Base-by-base conservation (phyloP, 2,113 vertebrate genomes). In the Strix aluco region DNA sequence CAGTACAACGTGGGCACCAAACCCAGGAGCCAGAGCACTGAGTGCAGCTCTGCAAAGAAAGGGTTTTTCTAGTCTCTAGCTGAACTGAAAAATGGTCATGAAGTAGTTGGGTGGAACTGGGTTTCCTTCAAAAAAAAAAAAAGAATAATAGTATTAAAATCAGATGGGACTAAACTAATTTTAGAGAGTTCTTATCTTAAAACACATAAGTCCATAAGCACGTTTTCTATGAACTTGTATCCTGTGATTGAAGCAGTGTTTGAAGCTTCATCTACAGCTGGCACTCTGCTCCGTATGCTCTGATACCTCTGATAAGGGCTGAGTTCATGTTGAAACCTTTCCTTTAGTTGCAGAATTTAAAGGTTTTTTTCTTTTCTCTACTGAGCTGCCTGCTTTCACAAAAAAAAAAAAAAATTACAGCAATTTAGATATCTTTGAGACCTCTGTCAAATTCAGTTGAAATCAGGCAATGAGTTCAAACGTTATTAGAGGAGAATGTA, bases 401-500 rank as follows among this genome's bases (percentile, higher is more conserved):
- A 22, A 4, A 29, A 55, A 21, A 70, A 26, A 57, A 51, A 67
- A 86, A 82, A 63, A 77, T 49, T 54, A 42, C 34, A 75, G 32
- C n/a, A 38, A 55, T 81, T 77, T 72, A 47, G 89, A 94, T 94
- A 88, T 95, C 87, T 94, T 82, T 80, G 54, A 90, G 85, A 95
- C 92, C 92, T 88, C 90, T 95, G 90, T 94, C 96, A 96, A 93
- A 94, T 93, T 73, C 77, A 85, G 52, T 80, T 92, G 90, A 90
- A 88, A 82, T 80, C 85, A 96, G 90, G 90, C 96, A 96, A 94
- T 92, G 84, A 95, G 55, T 96, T 96, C 85, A 95, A 88, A 94
- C 88, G 42, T 88, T 91, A 70, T 81, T 82, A 58, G 87, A 79
- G 90, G 71, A 32, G 74, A 95, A 93, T 93, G 63, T 97, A 95